phyloP scores from a whole-genome alignment of 2,113 vertebrate genomes.

The Serilophus lunatus region DNA sequence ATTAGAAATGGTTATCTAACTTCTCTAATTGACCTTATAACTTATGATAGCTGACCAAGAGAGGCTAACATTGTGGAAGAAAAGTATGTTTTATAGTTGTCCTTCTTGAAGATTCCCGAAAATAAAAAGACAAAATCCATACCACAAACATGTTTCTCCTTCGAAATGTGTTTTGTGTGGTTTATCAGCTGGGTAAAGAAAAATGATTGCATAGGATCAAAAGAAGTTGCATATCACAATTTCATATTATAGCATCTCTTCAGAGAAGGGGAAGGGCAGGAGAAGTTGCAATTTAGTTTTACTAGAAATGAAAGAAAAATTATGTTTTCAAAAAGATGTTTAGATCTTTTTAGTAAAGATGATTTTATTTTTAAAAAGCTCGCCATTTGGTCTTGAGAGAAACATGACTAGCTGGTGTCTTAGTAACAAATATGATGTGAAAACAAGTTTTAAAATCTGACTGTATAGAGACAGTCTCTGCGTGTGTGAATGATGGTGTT shows the following conservation, averaged over 20 bases:
- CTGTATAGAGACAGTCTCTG: not conserved
- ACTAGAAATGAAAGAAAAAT: not conserved
- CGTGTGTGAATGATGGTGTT: not conserved
- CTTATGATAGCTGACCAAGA: not conserved
- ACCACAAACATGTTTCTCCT: not conserved
- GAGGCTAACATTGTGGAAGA: not conserved
- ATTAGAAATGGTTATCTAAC: constrained; percentile 2
- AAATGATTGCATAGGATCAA: not conserved
- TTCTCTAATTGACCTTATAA: not conserved
- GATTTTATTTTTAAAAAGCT: not conserved
- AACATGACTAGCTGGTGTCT: not conserved
- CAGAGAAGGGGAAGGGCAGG: not conserved
- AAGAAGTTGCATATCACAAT: not conserved
- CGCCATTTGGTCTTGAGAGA: not conserved
- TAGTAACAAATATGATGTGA: constrained; percentile 32
- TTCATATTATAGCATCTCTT: not conserved
- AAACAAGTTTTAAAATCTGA: not conserved
- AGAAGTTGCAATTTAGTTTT: not conserved
- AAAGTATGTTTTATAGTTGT: not conserved
- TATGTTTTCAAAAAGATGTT: not conserved
- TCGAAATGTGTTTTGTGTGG: not conserved
- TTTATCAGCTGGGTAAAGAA: not conserved
- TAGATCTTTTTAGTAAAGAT: not conserved
- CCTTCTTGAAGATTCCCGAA: not conserved
- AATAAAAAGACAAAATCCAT: not conserved